A percentile compares a stretch with the other conserved stretches of the same genome.
phyloP scores from a whole-genome alignment of 2,113 vertebrate species.

The Typhlomys cinereus region DNA sequence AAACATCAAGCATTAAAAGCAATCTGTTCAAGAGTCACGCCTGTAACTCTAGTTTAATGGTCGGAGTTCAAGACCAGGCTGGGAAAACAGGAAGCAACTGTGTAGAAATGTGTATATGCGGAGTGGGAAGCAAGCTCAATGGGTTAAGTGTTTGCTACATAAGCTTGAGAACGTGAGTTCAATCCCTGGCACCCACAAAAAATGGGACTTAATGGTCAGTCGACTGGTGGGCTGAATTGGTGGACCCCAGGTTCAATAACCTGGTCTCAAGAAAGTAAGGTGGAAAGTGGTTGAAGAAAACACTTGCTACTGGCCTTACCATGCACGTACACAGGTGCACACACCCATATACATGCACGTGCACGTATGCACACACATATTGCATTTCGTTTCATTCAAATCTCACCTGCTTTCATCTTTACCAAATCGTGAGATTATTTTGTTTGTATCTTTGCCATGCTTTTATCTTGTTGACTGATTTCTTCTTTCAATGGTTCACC shows the following conservation, averaged over 20 bases:
- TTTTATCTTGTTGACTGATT: not conserved
- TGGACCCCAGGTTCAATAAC: too few species aligned
- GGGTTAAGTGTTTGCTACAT: not conserved
- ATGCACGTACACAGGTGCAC: not conserved
- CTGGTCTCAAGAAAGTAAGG: not conserved
- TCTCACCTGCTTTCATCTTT: not conserved
- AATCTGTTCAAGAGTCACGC: not conserved
- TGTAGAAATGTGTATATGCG: too few species aligned
- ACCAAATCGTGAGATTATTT: not conserved
- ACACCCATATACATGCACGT: not conserved
- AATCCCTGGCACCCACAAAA: not conserved
- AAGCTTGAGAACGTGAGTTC: not conserved
- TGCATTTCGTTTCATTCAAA: too few species aligned
- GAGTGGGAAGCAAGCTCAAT: not conserved
- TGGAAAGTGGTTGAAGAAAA: not conserved
- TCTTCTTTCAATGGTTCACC: not conserved
- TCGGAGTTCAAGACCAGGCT: too few species aligned
- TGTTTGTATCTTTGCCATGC: not conserved
- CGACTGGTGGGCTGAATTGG: not conserved
- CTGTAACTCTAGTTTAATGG: too few species aligned
- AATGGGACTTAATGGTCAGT: not conserved
- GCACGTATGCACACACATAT: accelerated
- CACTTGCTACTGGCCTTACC: too few species aligned
- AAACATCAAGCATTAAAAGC: not conserved
- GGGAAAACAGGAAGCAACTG: too few species aligned